Conservation (phyloP, 2,797 vertebrate species). For the Danio albolineatus region DNA sequence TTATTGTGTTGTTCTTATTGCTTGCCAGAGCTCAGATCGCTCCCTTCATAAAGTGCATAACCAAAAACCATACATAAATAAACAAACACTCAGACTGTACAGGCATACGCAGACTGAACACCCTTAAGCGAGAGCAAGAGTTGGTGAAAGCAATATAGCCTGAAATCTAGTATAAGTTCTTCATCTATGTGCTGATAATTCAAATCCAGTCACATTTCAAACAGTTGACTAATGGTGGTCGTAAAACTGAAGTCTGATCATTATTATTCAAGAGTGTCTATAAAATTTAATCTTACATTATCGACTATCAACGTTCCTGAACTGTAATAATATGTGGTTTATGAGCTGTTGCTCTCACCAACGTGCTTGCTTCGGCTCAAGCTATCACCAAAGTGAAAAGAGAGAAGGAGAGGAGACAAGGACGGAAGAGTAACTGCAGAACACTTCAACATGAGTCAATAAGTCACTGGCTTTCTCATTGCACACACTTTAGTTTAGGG, state of each 20-base stretch:
- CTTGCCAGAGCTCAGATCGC: constrained; percentile 31
- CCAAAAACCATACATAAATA: constrained; percentile 30
- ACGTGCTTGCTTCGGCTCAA: constrained; percentile 14
- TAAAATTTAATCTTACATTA: not conserved
- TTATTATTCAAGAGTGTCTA: constrained; percentile 29
- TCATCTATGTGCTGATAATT: constrained; percentile 23
- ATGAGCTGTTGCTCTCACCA: constrained; percentile 30
- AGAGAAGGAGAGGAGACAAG: constrained; percentile 43
- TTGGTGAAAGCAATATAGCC: constrained; percentile 38
- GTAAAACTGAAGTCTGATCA: not conserved
- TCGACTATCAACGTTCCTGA: not conserved
- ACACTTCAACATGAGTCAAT: constrained; percentile 12
- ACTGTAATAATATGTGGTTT: constrained; percentile 1
- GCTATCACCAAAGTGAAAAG: constrained; percentile 42
- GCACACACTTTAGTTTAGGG: constrained; percentile 86
- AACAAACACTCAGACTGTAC: constrained; percentile 21
- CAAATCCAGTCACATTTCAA: constrained; percentile 30
- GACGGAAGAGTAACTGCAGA: constrained; percentile 37
- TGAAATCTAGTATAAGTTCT: constrained; percentile 11
- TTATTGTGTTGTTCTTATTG: constrained; percentile 62
- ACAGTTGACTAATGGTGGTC: constrained; percentile 21
- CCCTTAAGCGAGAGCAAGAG: constrained; percentile 31
- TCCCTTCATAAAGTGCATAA: constrained; percentile 1
- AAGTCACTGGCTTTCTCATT: constrained; percentile 66
- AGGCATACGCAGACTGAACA: constrained; percentile 35